These are phyloP conservation scores for Sciurus carolinensis DNA, from an alignment of 2,797 vertebrate genomes.

Conservation along the genomic window DNA sequence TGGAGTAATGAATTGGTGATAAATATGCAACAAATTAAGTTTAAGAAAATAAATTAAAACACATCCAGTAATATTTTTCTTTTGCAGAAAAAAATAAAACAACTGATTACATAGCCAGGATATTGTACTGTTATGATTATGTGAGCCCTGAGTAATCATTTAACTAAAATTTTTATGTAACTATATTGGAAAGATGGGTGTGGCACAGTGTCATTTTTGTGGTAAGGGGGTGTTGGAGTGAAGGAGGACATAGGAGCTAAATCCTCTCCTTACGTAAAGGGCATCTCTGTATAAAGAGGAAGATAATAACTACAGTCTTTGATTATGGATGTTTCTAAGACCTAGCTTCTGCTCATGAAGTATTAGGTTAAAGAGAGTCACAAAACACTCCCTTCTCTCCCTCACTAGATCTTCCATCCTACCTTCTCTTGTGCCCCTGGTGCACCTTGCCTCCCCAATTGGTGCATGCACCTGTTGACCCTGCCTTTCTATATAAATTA, in stretches of 20 bases:
- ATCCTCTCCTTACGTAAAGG: no score
- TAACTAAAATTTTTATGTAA: background rate
- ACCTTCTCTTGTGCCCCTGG: background rate
- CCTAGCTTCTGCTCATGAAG: background rate
- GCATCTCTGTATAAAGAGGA: no score
- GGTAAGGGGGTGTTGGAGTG: no score
- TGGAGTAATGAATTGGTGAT: background rate
- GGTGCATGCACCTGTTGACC: no score
- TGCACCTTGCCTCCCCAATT: background rate
- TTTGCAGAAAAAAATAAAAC: background rate
- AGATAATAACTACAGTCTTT: background rate
- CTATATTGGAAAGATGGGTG: no score
- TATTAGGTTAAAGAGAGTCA: background rate
- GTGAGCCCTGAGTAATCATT: background rate
- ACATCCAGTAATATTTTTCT: background rate
- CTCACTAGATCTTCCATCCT: background rate
- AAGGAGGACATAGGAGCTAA: background rate
- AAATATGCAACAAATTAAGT: background rate
- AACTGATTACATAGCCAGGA: background rate
- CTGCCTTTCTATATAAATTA: no score
- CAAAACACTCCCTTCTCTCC: background rate
- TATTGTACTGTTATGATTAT: background rate
- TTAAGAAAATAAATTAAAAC: conserved; percentile 38
- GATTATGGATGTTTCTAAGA: background rate
- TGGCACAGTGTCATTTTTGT: background rate